phyloP scores from a whole-genome alignment of 2,797 vertebrate species.

The Rhynchonycteris naso region DNA sequence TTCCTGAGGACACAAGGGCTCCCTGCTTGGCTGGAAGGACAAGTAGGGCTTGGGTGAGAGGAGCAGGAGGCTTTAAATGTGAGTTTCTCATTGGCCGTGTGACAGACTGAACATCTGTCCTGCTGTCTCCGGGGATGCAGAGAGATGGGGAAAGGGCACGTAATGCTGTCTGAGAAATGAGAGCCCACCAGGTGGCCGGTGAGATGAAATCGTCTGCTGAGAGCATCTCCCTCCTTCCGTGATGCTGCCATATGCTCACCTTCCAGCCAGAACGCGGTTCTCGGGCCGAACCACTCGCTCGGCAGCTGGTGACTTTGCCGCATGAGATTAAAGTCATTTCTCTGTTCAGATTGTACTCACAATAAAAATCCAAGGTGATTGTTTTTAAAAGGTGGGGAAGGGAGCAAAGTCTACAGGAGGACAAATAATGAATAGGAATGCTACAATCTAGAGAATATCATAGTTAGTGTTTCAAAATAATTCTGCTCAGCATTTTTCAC shows the following conservation, averaged over 20 bases:
- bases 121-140: neutral
- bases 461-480: neutral
- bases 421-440: neutral
- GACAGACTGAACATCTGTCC: neutral
- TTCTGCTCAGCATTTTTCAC: neutral
- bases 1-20: neutral
- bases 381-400: neutral
- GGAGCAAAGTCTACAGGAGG: neutral
- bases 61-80: neutral
- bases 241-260: conserved; percentile 21
- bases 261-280: neutral
- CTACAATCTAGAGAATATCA: neutral
- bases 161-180: conserved; percentile 51
- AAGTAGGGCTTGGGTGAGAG: neutral
- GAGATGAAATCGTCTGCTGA: conserved; percentile 26
- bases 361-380: neutral
- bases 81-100: neutral
- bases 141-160: conserved; percentile 11
- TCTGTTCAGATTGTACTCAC: neutral
- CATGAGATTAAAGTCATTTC: neutral
- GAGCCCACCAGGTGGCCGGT: neutral
- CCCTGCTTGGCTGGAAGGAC: neutral
- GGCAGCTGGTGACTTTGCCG: neutral
- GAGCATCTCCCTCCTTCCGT: conserved; percentile 44
- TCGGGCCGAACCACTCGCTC: neutral